Percentiles rank a stretch among this genome's conserved stretches.
phyloP scores from a whole-genome alignment of 2,797 vertebrate species.

The Cottoperca gobio region DNA sequence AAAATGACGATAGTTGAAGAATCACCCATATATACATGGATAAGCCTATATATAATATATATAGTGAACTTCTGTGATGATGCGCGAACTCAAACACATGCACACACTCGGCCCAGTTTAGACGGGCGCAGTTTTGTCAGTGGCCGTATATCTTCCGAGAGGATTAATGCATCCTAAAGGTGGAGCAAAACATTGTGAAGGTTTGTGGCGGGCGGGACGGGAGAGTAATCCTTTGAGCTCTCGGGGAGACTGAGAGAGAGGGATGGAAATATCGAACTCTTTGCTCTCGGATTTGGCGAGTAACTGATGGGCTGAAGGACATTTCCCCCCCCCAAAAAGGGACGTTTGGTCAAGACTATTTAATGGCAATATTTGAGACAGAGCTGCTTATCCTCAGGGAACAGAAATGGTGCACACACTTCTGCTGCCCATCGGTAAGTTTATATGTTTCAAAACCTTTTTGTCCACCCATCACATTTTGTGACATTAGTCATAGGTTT shows the following conservation, averaged over 20 bases:
- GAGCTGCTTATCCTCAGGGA: constrained; percentile 69
- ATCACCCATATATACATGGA: no score
- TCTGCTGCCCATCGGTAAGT: constrained; percentile 76
- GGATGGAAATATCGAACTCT: constrained; percentile 26
- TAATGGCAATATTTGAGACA: constrained; percentile 42
- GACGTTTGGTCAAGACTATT: constrained; percentile 11
- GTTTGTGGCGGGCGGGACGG: constrained; percentile 37
- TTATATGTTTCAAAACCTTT: not conserved
- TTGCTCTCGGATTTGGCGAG: constrained; percentile 17
- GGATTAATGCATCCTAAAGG: constrained; percentile 69
- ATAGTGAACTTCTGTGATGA: no score
- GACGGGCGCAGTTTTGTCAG: constrained; percentile 11
- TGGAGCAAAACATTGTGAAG: constrained; percentile 65
- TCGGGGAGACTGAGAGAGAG: constrained; percentile 9
- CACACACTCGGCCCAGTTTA: not conserved
- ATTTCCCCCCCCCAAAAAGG: not conserved
- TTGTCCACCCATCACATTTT: not conserved
- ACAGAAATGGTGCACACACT: constrained; percentile 89
- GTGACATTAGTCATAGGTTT: not conserved
- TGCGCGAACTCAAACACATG: not conserved
- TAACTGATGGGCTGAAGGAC: constrained; percentile 22
- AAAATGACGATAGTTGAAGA: no score
- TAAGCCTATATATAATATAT: no score
- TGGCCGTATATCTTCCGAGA: constrained; percentile 22
- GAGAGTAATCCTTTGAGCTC: constrained; percentile 69